Conservation (phyloP, 2,113 vertebrate species). For the Ammodramus savannarum region DNA sequence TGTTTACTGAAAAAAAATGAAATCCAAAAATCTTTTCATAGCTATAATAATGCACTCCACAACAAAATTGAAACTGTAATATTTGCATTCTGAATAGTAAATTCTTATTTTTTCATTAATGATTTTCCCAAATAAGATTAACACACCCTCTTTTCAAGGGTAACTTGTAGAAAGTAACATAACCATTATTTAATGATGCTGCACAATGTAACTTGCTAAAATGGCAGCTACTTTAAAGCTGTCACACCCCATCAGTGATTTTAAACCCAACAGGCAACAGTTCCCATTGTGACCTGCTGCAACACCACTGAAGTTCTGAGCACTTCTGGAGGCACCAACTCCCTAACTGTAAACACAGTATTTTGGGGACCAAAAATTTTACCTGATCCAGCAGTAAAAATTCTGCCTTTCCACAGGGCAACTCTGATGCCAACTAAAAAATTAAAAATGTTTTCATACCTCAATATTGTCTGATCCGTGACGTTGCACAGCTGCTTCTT, state of each 20-base stretch:
- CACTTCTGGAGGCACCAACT: not conserved
- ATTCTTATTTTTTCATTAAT: not conserved
- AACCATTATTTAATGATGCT: not conserved
- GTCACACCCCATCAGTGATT: not conserved
- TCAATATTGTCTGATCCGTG: constrained; percentile 82
- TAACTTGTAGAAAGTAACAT: not conserved
- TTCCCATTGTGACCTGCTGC: not conserved
- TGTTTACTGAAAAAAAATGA: not conserved
- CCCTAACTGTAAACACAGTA: not conserved
- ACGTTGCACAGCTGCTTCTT: constrained; percentile 80
- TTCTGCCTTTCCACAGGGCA: not conserved
- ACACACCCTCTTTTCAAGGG: not conserved
- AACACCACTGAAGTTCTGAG: not conserved
- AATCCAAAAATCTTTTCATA: not conserved
- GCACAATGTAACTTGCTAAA: not conserved
- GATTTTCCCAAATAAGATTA: not conserved
- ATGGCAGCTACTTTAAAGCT: not conserved
- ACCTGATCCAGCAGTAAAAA: not conserved
- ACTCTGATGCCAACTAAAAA: not conserved
- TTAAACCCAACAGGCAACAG: not conserved
- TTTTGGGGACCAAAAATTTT: not conserved
- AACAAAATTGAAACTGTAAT: not conserved
- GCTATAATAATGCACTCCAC: not conserved
- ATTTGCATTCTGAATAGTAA: not conserved
- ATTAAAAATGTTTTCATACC: constrained; percentile 60